Percentiles rank a stretch among this genome's conserved stretches.
These are phyloP conservation scores for Bicyclus anynana DNA, from an alignment of 1,140 invertebrate genomes.

Conservation along the genomic window DNA sequence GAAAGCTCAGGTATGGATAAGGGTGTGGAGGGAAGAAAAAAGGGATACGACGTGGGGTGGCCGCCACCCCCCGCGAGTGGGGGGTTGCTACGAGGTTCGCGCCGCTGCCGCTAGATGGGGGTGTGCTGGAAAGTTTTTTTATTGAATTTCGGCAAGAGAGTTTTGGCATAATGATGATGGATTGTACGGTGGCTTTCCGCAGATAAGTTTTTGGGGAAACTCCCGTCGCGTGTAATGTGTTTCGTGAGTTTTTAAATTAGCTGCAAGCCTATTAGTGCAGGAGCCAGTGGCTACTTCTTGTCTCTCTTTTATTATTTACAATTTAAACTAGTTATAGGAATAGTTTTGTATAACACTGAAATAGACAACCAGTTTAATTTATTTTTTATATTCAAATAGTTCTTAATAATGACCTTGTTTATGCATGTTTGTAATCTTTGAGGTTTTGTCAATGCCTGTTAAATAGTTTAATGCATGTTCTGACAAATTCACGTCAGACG, in stretches of 20 bases:
- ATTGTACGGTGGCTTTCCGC: conserved; percentile 66
- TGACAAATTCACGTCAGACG: too few relatives aligned
- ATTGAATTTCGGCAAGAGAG: conserved; percentile 69
- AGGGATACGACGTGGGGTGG: conserved; percentile 69
- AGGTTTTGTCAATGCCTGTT: too few relatives aligned
- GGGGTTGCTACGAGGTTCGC: conserved; percentile 41
- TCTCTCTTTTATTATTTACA: too few relatives aligned
- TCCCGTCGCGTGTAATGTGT: conserved; percentile 64
- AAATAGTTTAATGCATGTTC: too few relatives aligned
- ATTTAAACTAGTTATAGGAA: too few relatives aligned
- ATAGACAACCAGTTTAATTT: too few relatives aligned
- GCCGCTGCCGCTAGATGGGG: conserved; percentile 64
- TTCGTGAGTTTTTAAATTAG: conserved; percentile 65
- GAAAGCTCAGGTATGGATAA: conserved; percentile 74
- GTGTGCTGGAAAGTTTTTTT: conserved; percentile 65
- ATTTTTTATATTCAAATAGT: too few relatives aligned
- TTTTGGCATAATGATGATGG: conserved; percentile 75
- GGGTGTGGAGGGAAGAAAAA: conserved; percentile 73
- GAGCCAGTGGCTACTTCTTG: too few relatives aligned
- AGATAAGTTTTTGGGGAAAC: conserved; percentile 70
- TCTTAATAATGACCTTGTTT: too few relatives aligned
- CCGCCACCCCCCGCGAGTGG: conserved; percentile 35
- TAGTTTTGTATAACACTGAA: too few relatives aligned
- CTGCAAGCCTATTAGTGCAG: conserved; percentile 22
- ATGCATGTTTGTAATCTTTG: too few relatives aligned